Base-by-base conservation (phyloP, 2,797 vertebrate species). In the Nasua narica region DNA sequence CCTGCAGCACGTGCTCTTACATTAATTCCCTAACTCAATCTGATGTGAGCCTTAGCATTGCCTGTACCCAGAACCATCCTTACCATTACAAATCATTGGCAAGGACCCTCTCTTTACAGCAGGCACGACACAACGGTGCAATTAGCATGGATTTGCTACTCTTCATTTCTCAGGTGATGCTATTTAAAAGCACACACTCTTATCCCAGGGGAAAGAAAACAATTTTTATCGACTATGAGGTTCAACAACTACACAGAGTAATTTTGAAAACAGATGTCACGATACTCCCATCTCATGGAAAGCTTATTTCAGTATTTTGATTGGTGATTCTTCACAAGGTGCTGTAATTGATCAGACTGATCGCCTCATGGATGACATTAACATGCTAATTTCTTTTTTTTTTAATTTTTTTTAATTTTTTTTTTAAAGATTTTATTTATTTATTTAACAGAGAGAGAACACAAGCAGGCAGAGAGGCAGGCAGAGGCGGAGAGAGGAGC, bases 281-380 rank as follows among this genome's bases (percentile, higher is more conserved):
- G 95, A 91, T 97, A 94, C 89, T 93, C 93, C 78, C 88, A 94
- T 93, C 88, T 91, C 90, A 27, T 84, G 48, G 58, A 86, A 92
- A 96, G 94, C 86, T 97, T 94, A 91, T 97, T 97, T 98, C 94
- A 78, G 89, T 90, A 92, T 85, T 96, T 97, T 96, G 89, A 96
- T 92, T 96, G 95, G 58, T 82, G 89, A 58, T 92, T 92, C 72
- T 97, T 97, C 90, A 83, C 70, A 79, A 97, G 69, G 70, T 69
- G 29, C 72, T 94, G 7, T 88, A 96, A 96, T 48, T 90, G 95
- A 76, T 92, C 95, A 96, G 90, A 90, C 87, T 86, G 90, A 92
- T 88, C 65, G 37, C 76, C 92, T 96, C 50, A 35, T 46, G 74
- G 79, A 97, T 79, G 67, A 88, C n/a, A 90, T 89, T 67, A 92